These are phyloP conservation scores for Verasper variegatus DNA, from an alignment of 2,113 vertebrate species.

Conservation along the genomic window DNA sequence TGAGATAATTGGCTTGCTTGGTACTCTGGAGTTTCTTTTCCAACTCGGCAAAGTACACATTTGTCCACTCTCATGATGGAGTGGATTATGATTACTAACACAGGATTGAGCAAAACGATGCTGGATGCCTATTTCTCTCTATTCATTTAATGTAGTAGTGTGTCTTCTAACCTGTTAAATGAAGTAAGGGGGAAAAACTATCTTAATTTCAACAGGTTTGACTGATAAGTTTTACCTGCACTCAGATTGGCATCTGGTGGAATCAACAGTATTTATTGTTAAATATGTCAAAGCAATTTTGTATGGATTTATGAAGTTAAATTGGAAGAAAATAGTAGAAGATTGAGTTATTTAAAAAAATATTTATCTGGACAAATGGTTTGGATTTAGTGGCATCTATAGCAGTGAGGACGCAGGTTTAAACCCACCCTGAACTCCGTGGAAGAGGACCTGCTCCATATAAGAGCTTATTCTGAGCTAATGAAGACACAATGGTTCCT, in stretches of 20 bases:
- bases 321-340: too few species aligned
- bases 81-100: constrained; percentile 52
- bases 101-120: constrained; percentile 46
- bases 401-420: too few species aligned
- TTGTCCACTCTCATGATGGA: constrained; percentile 43
- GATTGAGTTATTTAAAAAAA: too few species aligned
- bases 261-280: background rate
- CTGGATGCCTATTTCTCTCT: constrained; percentile 22
- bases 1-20: constrained; percentile 47
- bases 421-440: background rate
- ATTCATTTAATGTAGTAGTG: constrained; percentile 32
- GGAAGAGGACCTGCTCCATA: background rate
- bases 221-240: background rate
- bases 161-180: constrained; percentile 27
- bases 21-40: constrained; percentile 15
- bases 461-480: background rate
- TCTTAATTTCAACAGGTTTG: background rate
- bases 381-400: too few species aligned
- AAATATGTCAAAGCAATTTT: background rate
- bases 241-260: background rate
- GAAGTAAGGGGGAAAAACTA: background rate
- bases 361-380: too few species aligned
- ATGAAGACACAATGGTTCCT: background rate
- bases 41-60: constrained; percentile 29
- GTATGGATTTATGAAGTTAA: too few species aligned